Evolutionary conservation across 1,140 invertebrate genomes (phyloP), one percentile per base, ranked within the genome.

Genomic region (Halictus rubicundus): DNA sequence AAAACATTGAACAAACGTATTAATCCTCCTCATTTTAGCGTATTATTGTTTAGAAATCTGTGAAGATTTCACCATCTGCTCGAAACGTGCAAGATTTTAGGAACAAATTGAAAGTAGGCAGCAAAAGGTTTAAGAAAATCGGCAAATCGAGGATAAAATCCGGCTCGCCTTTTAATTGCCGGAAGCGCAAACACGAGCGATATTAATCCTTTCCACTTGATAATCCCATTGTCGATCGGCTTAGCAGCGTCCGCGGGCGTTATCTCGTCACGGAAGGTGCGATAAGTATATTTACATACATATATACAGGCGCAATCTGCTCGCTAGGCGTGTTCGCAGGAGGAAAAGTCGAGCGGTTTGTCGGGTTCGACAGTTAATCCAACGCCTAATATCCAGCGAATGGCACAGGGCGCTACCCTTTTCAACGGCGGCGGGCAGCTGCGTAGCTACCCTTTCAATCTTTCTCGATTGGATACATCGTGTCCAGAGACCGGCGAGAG

Each of bases 321-420:
- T 14, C 14, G 16, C 12, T 23, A 39, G 23, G 32, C 59, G 21
- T n/a, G 46, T 54, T 39, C 57, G 54, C 77, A 81, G 21, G 64
- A 77, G 64, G 25, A 81, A 81, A 84, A 78, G 72, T 84, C 75
- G 71, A 85, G 61, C 72, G 79, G 70, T 68, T 82, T 63, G 87
- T 88, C 88, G 72, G 80, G 80, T 85, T 85, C 82, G 89, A 89
- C 87, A 81, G 85, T 90, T 90, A 90, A 90, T 90, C 87, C 84
- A 68, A 64, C 80, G 83, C 84, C 88, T 90, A 90, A 90, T 89
- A 90, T 90, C 86, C 84, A 80, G 84, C 81, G 84, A 73, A 77
- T 86, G 82, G 83, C 77, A 79, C 83, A 64, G 59, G 66, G 59
- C 52, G 79, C 74, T 82, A 85, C 78, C 88, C 84, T 87, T 87